Evolutionary conservation across 1,140 invertebrate genomes (phyloP).

Genomic region (Cotesia vestalis): DNA sequence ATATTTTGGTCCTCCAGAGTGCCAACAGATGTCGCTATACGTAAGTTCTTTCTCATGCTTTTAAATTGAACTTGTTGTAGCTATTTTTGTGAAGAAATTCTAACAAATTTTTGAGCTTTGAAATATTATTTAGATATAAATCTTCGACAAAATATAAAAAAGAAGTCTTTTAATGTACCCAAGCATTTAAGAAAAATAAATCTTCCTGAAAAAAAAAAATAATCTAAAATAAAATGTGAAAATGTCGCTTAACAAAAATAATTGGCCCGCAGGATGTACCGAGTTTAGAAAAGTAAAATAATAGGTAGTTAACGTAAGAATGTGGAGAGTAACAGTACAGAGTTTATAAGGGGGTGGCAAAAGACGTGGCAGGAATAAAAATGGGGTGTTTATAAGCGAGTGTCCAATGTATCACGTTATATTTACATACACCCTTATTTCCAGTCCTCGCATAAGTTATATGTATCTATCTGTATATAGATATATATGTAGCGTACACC

Average conservation of each 20-base stretch:
- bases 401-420: conserved; percentile 66
- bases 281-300: neutral
- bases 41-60: too few species aligned
- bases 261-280: conserved; percentile 1
- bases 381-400: conserved; percentile 67
- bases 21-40: too few species aligned
- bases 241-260: neutral
- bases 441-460: conserved; percentile 42
- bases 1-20: too few species aligned
- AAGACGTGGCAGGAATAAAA: conserved; percentile 65
- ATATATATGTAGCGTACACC: neutral
- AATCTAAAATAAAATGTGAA: neutral
- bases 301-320: neutral
- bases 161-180: too few species aligned
- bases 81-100: too few species aligned
- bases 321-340: neutral
- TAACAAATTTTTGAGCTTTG: too few species aligned
- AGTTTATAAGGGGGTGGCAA: conserved; percentile 29
- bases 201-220: neutral
- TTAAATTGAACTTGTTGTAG: too few species aligned
- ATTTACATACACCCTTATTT: conserved; percentile 63
- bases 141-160: too few species aligned
- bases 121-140: too few species aligned
- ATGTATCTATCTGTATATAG: conserved; percentile 25
- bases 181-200: too few species aligned